phyloP scores from a whole-genome alignment of 2,888 invertebrate species.

The Hetaerina titia region DNA sequence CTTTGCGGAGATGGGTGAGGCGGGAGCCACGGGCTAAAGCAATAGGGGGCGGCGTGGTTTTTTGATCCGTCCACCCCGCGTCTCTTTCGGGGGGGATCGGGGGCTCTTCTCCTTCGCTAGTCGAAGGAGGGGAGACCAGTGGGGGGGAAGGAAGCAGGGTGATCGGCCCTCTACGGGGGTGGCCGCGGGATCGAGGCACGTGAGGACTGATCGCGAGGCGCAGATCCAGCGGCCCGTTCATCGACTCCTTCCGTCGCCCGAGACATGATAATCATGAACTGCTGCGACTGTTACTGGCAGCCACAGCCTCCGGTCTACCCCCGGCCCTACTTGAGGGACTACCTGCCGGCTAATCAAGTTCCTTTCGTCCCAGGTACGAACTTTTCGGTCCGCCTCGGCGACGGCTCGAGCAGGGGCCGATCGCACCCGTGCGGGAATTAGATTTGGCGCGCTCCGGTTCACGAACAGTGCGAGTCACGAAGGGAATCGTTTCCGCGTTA shows the following conservation, averaged over 20 bases:
- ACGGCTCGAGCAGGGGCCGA: background rate
- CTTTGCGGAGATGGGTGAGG: conserved; percentile 28
- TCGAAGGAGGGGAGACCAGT: background rate
- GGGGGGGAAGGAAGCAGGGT: background rate
- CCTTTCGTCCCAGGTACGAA: conserved; percentile 50
- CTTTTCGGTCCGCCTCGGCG: background rate
- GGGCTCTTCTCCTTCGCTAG: background rate
- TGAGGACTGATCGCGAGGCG: conserved; percentile 25
- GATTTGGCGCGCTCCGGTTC: conserved; percentile 27
- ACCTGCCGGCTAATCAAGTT: conserved; percentile 38
- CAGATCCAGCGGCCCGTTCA: background rate
- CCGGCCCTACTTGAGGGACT: conserved; percentile 24
- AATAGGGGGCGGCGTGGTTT: background rate
- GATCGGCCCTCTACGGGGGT: conserved; percentile 18
- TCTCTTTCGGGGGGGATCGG: background rate
- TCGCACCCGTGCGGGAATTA: conserved; percentile 12
- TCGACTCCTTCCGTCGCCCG: conserved; percentile 6
- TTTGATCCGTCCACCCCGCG: background rate
- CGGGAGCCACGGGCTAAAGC: conserved; percentile 6
- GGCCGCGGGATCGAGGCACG: conserved; percentile 29
- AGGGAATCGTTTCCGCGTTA: background rate
- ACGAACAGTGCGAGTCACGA: background rate
- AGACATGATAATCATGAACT: conserved; percentile 67
- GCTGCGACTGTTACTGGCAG: conserved; percentile 61
- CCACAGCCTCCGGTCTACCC: conserved; percentile 55